Conservation (phyloP, 2,113 vertebrate species). For the Crotophaga sulcirostris region DNA sequence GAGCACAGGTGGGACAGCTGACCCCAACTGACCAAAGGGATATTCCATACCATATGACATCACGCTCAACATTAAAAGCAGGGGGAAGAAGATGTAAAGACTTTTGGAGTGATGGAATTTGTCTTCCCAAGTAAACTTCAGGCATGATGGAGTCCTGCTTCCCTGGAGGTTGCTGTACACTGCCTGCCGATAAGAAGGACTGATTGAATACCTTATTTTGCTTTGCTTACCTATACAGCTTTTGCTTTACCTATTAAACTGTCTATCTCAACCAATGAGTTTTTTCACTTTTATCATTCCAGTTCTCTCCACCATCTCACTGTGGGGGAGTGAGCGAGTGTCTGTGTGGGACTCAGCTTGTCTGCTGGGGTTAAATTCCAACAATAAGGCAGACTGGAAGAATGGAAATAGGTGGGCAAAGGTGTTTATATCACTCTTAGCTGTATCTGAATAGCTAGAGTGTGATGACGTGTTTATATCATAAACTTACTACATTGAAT, state of each 20-base stretch:
- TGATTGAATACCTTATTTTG: background rate
- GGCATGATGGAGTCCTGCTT: accelerated
- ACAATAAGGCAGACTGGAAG: background rate
- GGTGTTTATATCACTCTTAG: background rate
- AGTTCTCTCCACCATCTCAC: background rate
- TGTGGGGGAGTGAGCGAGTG: accelerated
- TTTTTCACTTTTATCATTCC: background rate
- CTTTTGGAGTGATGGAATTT: accelerated
- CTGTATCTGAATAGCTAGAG: background rate
- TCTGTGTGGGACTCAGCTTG: background rate
- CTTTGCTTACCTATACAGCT: accelerated
- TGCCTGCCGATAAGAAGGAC: background rate
- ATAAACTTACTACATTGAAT: background rate
- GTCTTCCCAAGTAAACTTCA: background rate
- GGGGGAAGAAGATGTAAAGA: background rate
- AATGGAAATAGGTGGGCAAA: background rate
- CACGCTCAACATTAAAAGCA: background rate
- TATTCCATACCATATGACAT: accelerated
- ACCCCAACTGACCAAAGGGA: background rate
- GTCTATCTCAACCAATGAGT: accelerated
- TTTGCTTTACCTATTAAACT: background rate
- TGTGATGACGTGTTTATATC: background rate
- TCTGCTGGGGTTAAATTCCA: accelerated
- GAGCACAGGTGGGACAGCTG: background rate
- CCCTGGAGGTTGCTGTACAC: background rate